Base-by-base conservation (phyloP, 23 tunicate species). In the Phallusia fumigata region DNA sequence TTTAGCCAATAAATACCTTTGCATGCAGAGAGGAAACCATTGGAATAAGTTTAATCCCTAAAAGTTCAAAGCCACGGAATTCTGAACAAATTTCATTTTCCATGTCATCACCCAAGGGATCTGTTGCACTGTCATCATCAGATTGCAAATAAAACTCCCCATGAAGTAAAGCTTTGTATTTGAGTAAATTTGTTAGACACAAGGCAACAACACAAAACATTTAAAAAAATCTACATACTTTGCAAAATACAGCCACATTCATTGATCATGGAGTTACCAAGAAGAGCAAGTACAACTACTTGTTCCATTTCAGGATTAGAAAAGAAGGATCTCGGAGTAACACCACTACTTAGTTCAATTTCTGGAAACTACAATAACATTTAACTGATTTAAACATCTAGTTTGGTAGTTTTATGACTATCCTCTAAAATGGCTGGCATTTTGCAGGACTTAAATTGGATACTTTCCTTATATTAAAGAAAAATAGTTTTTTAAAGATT, bases 301-400 rank as follows among this genome's bases (percentile, higher is more conserved):
- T 91, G 90, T 75, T 91, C 96, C 85, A 91, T 32, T 50, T 91
- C 96, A 3, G 90, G 88, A 82, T 86, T 77, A 28, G 89, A 77
- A 64, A 22, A 75, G 35, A 90, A 76, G n/a, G 19, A 21, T 13
- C 90, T 58, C 8, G 90, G 90, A 21, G 81, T 40, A 16, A 32
- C 32, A 24, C 85, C 90, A 74, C 79, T 86, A 49, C 81, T 74
- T 18, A 86, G 81, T 52, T 86, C 90, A 50, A 74, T 51, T 22
- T 86, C 90, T 0, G 90, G 85, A 35, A 73, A 65, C 90, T 86
- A 45, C 0, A 16, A 44, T 28, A 40, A 40, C 10, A 3, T 40
- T 40, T 40, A 40, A 40, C 47, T n/a, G n/a, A n/a, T n/a, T n/a
- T n/a, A n/a, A n/a, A n/a, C n/a, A n/a, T n/a, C n/a, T n/a, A n/a